Evolutionary conservation across 1,140 invertebrate genomes (phyloP), one percentile per base, ranked within the genome.

Genomic region (Bombus ignitus): DNA sequence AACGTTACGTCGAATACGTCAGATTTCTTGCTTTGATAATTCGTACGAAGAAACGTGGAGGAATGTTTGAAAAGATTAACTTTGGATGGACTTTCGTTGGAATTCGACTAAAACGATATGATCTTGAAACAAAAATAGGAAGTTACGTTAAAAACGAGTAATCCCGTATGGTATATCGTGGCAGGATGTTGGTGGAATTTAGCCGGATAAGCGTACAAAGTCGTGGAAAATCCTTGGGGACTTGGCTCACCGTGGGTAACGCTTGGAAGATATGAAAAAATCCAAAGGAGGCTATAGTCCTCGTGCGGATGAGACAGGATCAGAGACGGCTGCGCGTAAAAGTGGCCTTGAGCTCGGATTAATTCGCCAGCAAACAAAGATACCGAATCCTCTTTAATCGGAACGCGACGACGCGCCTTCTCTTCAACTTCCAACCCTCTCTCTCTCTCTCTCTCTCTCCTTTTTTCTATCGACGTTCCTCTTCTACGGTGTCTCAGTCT

Each of bases 321-420:
- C 42, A 73, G 42, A 73, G 39, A 73, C 6, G 42, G 42, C 15
- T 73, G 1, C 42, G 42, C 13, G 71, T 73, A 44, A 73, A 44
- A 73, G 71, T 73, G 71, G 42, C 42, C 71, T 44, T 73, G 71
- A 73, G 71, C 71, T 73, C 39, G 71, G 42, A 73, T 73, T 73
- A 73, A 73, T 73, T 42, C 71, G 71, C 39, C 28, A 10, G 42
- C 71, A 73, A 73, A 73, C 71, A 73, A 73, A 73, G 71, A 73
- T 73, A 73, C 71, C 71, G 42, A 73, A 73, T 73, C 71, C 71
- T 72, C 28, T 39, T 71, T 71, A 71, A 71, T n/a, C 62, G n/a
- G 62, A 4, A 65, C 15, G n/a, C 80, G 47, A 74, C 25, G 32
- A 44, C 25, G 35, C 28, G 22, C 8, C 28, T 25, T 4, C 15